Base-by-base conservation (phyloP, 23 tunicate genomes). In the Botrylloides violaceus region DNA sequence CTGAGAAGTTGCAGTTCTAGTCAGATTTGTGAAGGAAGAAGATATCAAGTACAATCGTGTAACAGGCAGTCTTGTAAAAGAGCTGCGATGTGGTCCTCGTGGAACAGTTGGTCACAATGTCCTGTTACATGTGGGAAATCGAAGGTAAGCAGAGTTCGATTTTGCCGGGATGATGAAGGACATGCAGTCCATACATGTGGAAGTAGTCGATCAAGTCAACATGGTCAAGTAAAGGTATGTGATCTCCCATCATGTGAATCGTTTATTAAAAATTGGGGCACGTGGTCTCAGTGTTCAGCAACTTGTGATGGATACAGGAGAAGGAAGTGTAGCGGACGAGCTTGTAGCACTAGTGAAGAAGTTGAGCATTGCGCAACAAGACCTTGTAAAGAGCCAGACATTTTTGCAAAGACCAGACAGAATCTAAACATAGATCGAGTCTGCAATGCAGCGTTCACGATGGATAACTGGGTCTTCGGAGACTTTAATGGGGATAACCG, bases 371-470 rank as follows among this genome's bases (percentile, higher is more conserved):
- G 53, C 15, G 53, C 53, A 15, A 43, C 53, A 43, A 43, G 53
- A 43, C 53, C 53, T 43, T 43, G 53, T 15, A 43, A 43, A 43
- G 53, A 43, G 53, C 53, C 53, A 43, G 53, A 43, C 15, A 43
- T 43, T 7, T 43, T 43, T 43, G 9, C 53, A 9, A 43, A 43
- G 15, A 43, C 53, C 12, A 9, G 53, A 15, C 53, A 15, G 12
- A 43, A 43, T 43, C 53, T 43, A 15, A 43, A 43, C 15, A 15
- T 43, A 7, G 53, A 9, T 43, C 12, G 53, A 15, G 53, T 43
- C 15, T 43, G 53, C 53, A 43, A 43, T 43, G 53, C 53, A 43
- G 53, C 53, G 53, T 43, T 43, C 53, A 43, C 53, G 53, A 43
- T 43, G 53, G 53, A 43, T 9, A 15, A 43, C 15, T 43, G 53